phyloP scores from a whole-genome alignment of 2,888 invertebrate species.

The Hirtodrosophila confusa region DNA sequence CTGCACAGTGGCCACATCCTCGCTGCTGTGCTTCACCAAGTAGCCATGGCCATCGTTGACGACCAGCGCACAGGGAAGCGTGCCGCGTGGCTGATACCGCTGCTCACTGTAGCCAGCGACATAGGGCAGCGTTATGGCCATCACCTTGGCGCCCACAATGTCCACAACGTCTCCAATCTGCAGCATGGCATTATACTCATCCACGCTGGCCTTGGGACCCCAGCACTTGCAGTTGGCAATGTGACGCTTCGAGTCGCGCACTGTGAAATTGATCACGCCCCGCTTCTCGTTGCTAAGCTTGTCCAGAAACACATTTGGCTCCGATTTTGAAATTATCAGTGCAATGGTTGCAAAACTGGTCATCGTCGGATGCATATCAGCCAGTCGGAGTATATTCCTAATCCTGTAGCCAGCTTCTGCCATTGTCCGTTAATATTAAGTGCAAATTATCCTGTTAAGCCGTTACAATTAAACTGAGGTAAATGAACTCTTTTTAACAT shows the following conservation, averaged over 20 bases:
- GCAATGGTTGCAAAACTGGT: conserved; percentile 85
- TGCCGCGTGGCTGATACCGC: conserved; percentile 87
- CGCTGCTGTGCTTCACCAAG: conserved; percentile 86
- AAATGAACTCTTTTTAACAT: neutral
- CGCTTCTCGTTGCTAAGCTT: conserved; percentile 84
- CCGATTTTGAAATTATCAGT: conserved; percentile 87
- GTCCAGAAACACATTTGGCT: conserved; percentile 84
- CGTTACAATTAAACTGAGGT: too few species aligned
- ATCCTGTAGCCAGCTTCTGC: conserved; percentile 3
- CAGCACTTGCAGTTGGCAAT: conserved; percentile 91
- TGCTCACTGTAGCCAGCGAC: conserved; percentile 3
- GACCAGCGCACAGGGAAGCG: conserved; percentile 87
- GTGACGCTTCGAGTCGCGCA: conserved; percentile 89
- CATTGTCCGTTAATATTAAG: conserved; percentile 33
- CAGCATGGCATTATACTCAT: conserved; percentile 87
- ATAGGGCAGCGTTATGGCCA: conserved; percentile 85
- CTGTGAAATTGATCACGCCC: conserved; percentile 91
- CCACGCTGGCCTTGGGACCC: conserved; percentile 88
- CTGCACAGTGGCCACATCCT: conserved; percentile 73
- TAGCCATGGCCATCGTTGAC: conserved; percentile 88
- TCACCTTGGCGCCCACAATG: conserved; percentile 87
- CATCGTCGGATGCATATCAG: conserved; percentile 62
- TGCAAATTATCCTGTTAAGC: neutral
- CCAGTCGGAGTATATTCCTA: conserved; percentile 18
- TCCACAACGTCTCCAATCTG: conserved; percentile 90